Conservation (phyloP, 2,797 vertebrate genomes). For the Ctenosaura bakeri region DNA sequence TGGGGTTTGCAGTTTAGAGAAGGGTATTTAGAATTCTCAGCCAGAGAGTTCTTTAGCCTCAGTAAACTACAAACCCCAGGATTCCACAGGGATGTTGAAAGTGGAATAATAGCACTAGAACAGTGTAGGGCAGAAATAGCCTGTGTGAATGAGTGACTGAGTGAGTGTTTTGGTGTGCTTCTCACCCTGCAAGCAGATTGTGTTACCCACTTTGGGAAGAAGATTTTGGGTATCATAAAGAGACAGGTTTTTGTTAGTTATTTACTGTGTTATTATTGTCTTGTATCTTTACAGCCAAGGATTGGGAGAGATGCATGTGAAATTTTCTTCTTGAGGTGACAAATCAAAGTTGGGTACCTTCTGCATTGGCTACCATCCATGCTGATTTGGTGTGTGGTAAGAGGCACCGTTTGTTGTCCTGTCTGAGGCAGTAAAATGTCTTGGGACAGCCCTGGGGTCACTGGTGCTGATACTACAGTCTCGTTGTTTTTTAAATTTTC, state of each 20-base stretch:
- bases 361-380: background rate
- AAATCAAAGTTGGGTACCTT: background rate
- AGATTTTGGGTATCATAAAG: background rate
- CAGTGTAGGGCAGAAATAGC: too few species aligned
- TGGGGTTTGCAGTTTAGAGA: too few species aligned
- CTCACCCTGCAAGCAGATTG: background rate
- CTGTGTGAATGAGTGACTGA: too few species aligned
- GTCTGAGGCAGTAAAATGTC: background rate
- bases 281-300: background rate
- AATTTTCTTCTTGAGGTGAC: background rate
- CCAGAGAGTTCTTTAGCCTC: too few species aligned
- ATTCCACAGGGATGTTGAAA: too few species aligned
- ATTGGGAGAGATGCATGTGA: background rate
- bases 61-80: too few species aligned
- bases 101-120: too few species aligned
- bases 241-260: background rate
- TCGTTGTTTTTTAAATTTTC: background rate
- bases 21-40: too few species aligned
- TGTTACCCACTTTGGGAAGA: background rate
- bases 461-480: background rate
- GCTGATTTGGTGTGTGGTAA: background rate
- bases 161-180: too few species aligned
- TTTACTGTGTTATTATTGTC: background rate
- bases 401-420: background rate
- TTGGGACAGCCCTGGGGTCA: background rate